Base-by-base conservation (phyloP, 2,888 invertebrate genomes). In the Drosophila phalerata region DNA sequence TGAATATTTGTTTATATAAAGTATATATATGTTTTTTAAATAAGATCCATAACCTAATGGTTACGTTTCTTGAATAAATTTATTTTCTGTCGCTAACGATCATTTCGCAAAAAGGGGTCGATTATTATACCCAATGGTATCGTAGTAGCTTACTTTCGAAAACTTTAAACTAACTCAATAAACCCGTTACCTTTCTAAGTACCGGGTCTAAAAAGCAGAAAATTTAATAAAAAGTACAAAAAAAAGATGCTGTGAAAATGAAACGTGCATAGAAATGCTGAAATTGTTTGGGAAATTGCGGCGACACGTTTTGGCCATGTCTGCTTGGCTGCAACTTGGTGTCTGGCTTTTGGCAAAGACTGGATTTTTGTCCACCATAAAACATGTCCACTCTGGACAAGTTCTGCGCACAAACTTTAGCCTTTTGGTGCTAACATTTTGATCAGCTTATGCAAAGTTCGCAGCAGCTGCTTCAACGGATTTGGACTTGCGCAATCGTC, bases 201-300 rank as follows among this genome's bases (percentile, higher is more conserved):
- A 13, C 15, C 2, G 37, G 37, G 37, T 38, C n/a, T 15, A 15
- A 15, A 60, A 17, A 65, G 32, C 17, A 47, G 15, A 17, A 40
- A 69, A 56, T 38, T 11, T 34, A 53, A n/a, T 38, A n/a, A 25
- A 65, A 19, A 40, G 17, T n/a, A 43, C 43, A 37, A 58, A 40
- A 52, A 61, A 56, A 57, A 52, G 77, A 68, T 75, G 86, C 75
- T 76, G 79, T 77, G 64, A 72, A 80, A 70, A 77, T n/a, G 49
- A 62, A 76, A 68, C 64, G 71, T 77, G 77, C 65, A 77, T 80
- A 77, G 72, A 84, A 85, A 89, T 79, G 71, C 86, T 61, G 57
- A 68, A 78, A 80, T 73, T 88, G 80, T 78, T 88, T 89, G 89
- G 88, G 64, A 85, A 85, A 89, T 80, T 78, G 76, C 88, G 42